Evolutionary conservation across 2,113 vertebrate genomes (phyloP).

Genomic region (Bambusicola thoracicus): DNA sequence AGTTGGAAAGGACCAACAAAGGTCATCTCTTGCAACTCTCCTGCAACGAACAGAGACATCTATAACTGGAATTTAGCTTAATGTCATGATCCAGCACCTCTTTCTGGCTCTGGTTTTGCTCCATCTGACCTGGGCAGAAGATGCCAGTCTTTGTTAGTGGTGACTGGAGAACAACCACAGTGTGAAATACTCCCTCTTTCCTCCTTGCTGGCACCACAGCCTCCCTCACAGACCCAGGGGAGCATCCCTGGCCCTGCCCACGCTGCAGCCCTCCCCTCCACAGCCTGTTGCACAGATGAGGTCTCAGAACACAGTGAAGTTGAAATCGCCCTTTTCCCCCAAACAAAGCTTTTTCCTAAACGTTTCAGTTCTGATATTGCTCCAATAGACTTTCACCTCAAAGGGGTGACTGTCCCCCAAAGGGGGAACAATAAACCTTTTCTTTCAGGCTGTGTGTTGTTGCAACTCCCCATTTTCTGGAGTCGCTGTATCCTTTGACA

Average conservation of each 20-base stretch:
- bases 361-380: neutral
- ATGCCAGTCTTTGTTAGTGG: neutral
- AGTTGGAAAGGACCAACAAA: no score
- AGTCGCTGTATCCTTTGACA: conserved; percentile 62
- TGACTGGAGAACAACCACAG: neutral
- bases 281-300: rapidly evolving
- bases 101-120: neutral
- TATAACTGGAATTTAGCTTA: neutral
- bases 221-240: neutral
- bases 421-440: neutral
- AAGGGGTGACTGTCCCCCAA: neutral
- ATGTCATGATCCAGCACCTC: neutral
- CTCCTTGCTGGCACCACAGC: neutral
- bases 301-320: neutral
- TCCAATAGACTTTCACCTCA: neutral
- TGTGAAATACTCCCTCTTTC: neutral
- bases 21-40: no score
- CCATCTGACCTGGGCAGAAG: neutral
- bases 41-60: no score
- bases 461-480: conserved; percentile 17
- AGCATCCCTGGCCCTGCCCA: neutral
- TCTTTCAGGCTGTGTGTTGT: conserved; percentile 22
- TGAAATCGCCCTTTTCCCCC: neutral
- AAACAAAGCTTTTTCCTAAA: neutral
- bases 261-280: neutral